A percentile compares a stretch with the other conserved stretches of the same genome.
phyloP scores from a whole-genome alignment of 2,888 invertebrate species.

The Eristalis arbustorum region DNA sequence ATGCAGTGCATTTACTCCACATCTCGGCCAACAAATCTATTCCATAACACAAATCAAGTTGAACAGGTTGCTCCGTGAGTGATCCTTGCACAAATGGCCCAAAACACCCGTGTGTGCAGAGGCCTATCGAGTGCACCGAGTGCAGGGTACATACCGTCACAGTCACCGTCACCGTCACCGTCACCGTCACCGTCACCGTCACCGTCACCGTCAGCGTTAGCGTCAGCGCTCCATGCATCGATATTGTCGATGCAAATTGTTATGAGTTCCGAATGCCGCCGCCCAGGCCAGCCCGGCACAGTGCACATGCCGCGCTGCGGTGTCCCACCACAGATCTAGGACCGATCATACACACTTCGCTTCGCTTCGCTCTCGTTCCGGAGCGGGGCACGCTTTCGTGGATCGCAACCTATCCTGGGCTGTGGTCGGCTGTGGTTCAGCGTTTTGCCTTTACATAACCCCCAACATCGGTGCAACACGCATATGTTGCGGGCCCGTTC shows the following conservation, averaged over 20 bases:
- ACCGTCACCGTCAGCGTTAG: constrained; percentile 19
- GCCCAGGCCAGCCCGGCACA: constrained; percentile 20
- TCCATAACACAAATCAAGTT: constrained; percentile 65
- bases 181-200: constrained; percentile 18
- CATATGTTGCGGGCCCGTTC: constrained; percentile 31
- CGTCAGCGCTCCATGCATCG: constrained; percentile 31
- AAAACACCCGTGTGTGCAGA: constrained; percentile 23
- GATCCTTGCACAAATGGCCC: constrained; percentile 65
- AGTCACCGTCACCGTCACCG: constrained; percentile 20
- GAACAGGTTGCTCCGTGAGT: constrained; percentile 62
- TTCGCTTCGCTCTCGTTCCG: constrained; percentile 26
- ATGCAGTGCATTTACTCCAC: not conserved
- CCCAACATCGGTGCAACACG: constrained; percentile 57
- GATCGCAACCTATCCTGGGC: constrained; percentile 54
- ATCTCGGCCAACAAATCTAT: constrained; percentile 18
- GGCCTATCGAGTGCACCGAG: not conserved
- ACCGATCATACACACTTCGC: constrained; percentile 35
- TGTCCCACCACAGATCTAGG: not conserved
- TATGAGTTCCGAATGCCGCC: constrained; percentile 59
- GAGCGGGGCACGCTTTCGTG: constrained; percentile 54
- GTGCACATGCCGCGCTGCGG: constrained; percentile 29
- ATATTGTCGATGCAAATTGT: constrained; percentile 60
- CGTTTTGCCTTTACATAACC: constrained; percentile 69
- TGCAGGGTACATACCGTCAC: constrained; percentile 1
- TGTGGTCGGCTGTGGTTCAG: constrained; percentile 40